A percentile compares a stretch with the other conserved stretches of the same genome.
Evolutionary conservation across 2,797 vertebrate species (phyloP).

Genomic region (Bradypodion ventrale): DNA sequence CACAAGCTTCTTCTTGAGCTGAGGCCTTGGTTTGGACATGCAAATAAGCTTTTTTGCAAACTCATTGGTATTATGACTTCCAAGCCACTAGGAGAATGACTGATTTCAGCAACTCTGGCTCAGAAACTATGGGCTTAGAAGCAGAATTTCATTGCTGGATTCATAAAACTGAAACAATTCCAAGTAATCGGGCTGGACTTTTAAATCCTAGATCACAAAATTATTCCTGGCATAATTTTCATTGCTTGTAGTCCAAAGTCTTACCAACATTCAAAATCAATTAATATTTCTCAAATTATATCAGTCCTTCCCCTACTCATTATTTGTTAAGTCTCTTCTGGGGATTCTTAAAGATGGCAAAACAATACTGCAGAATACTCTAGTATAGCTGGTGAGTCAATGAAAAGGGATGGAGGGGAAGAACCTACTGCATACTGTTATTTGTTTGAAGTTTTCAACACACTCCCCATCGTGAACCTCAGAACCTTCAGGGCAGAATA

Average conservation of each 20-base stretch:
- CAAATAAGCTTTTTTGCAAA: conserved; percentile 40
- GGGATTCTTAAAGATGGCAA: neutral
- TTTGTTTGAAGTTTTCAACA: no score
- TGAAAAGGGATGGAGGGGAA: no score
- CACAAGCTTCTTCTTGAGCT: conserved; percentile 60
- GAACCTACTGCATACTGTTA: no score
- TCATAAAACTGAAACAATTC: conserved; percentile 1
- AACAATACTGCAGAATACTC: no score
- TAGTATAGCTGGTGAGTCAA: neutral
- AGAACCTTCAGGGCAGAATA: neutral
- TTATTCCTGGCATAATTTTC: neutral
- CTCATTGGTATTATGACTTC: conserved; percentile 46
- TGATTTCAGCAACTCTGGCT: conserved; percentile 9
- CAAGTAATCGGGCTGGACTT: neutral
- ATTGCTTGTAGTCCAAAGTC: neutral
- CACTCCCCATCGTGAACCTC: neutral
- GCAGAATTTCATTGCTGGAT: neutral
- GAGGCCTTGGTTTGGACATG: conserved; percentile 51
- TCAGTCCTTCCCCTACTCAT: neutral
- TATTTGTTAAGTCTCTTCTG: neutral
- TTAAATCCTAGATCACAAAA: neutral
- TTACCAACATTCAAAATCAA: neutral
- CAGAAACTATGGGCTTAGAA: neutral
- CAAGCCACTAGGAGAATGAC: conserved; percentile 10
- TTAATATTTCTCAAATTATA: neutral